Base-by-base conservation (phyloP, 2,113 vertebrate species). In the Oplegnathus fasciatus region DNA sequence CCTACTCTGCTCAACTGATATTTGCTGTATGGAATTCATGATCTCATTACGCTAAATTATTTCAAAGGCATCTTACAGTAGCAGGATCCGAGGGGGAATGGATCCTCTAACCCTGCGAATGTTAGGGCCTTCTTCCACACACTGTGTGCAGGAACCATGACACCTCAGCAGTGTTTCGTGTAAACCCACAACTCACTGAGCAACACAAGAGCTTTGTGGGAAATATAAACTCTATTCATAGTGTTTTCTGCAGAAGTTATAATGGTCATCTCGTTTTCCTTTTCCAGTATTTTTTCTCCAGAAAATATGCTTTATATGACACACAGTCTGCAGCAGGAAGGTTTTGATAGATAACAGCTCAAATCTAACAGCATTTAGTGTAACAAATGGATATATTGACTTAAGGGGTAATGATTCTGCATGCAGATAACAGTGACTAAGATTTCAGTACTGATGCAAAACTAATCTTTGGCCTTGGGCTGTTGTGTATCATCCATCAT, bases 351-450 rank as follows among this genome's bases (percentile, higher is more conserved):
- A 58, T 64, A 37, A 50, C 20, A 74, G n/a, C 17, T 80, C 32
- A 86, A 60, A 75, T 68, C 3, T 7, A n/a, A 61, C 14, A 28
- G 22, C 15, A 20, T 67, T 78, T 30, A 76, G 17, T 67, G 14
- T 7, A 54, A 58, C 28, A 74, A 67, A 82, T n/a, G 14, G 14
- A 66, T 52, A 37, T 17, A 34, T 18, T 75, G 13, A 75, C 32
- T 62, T 1, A 5, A 26, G 28, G 74, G 40, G 6, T 11, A 15
- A 66, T 50, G 5, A 42, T 55, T 24, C 9, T 80, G 40, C 48
- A 60, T 75, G 9, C 28, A 26, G 68, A 64, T 62, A 60, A 87
- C 26, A 76, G 61, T 86, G 28, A 83, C 68, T 76, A 82, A 68
- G 70, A 82, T 57, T 85, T 78, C 24, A 70, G 15, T 9, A 13